These are phyloP conservation scores for Anser brachyrhynchus DNA, from an alignment of 2,113 vertebrate species.

Conservation along the genomic window DNA sequence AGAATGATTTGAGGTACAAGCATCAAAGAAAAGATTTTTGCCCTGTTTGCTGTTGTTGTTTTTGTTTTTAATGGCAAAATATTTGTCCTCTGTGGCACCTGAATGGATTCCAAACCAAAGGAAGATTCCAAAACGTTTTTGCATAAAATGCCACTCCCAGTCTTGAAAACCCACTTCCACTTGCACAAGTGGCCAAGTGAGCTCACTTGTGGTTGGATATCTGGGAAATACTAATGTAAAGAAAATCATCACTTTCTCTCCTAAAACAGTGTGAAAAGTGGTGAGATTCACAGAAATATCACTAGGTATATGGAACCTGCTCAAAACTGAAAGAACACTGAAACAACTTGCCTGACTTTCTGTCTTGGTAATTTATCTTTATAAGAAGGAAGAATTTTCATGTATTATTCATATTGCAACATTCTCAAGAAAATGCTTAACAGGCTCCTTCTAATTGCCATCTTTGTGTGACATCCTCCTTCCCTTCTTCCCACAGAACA, in stretches of 20 bases:
- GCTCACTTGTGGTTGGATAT: not conserved
- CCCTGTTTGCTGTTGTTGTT: not conserved
- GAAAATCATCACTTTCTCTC: not conserved
- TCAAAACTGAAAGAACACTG: not conserved
- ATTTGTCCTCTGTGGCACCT: not conserved
- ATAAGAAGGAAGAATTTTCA: not conserved
- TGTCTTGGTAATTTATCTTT: not conserved
- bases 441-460: not conserved
- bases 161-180: not conserved
- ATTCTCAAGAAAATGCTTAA: not conserved
- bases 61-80: not conserved
- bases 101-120: not conserved
- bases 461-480: not conserved
- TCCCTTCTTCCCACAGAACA: not conserved
- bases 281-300: not conserved
- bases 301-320: not conserved
- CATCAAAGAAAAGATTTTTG: not conserved
- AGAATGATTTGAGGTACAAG: slow-evolving; percentile 19
- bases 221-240: slow-evolving; percentile 2
- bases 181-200: not conserved
- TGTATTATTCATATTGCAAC: accelerated
- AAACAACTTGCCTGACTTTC: not conserved
- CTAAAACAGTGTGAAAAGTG: not conserved
- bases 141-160: not conserved
- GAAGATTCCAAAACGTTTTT: not conserved